Evolutionary conservation across 2,113 vertebrate genomes (phyloP), one percentile per base, ranked within the genome.

Genomic region (Rhinolophus ferrumequinum): DNA sequence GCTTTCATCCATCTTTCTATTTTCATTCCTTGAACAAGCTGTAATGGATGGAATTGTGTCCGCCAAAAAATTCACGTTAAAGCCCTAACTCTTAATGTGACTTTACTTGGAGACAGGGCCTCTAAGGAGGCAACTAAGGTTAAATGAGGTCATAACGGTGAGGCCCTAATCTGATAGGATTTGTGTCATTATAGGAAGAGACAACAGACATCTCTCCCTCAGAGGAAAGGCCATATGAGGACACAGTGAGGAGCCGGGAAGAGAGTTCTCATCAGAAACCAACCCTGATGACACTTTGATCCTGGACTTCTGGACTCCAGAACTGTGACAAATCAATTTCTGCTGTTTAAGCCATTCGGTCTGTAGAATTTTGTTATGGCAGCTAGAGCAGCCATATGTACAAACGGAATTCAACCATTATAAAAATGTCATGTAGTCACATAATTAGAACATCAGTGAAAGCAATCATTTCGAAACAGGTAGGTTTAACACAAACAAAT

Each of bases 381-480:
- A 90, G 19, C 38, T 22, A 90, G 13, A 76, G 60, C 16, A 84
- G 60, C 50, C 26, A 84, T 22, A 86, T 92, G 82, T 41, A 28
- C 13, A 94, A 6, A 80, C 52, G 77, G n/a, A 56, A 96, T 93
- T 96, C 3, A 94, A 56, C 84, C 88, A 66, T 66, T 86, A 35
- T 30, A 90, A 58, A 97, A 97, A 77, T 72, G 58, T 30, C 75
- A 72, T 28, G 3, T 80, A 86, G 60, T 4, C 7, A 38, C 35
- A 41, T 56, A 91, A 50, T 70, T 76, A 96, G 19, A 84, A 95
- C 5, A 86, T 56, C 18, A 70, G 10, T 60, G 47, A 97, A 66
- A 79, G 2, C 19, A 90, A 54, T n/a, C 26, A 70, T 85, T 95
- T 96, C 10, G 79, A 97, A 95, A 24, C 10, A 58, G 60, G 91